Evolutionary conservation across 1,140 invertebrate genomes (phyloP), one percentile per base, ranked within the genome.

Genomic region (Lasioglossum albipes): DNA sequence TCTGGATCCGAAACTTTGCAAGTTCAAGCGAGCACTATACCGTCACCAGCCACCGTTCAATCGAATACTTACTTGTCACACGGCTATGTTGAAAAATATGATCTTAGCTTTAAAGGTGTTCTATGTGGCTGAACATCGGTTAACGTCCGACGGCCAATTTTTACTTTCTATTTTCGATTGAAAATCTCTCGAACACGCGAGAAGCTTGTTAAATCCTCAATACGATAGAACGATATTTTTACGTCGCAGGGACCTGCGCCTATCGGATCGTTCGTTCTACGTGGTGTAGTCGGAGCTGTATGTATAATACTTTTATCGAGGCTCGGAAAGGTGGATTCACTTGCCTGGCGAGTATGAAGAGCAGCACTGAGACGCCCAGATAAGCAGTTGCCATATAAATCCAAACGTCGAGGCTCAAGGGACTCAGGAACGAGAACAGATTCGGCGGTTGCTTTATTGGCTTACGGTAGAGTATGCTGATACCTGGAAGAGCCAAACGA

Each of bases 311-410:
- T 85, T 80, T 85, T 85, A 69, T 77, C 77, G 61, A 42, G 54
- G 22, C 22, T 78, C 54, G 54, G 84, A 54, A 82, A 77, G 74
- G 61, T 71, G 41, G 70, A 79, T 84, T 78, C 64, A 95, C 94
- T 91, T 95, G 97, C 97, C 98, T 97, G 74, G 97, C 98, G 52
- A 99, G 92, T 84, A 99, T 97, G 91, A 98, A 99, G 13, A 99
- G 95, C n/a, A 98, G 94, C 27, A 98, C 95, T 0, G 98, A 98
- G 6, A 99, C 98, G 10, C 97, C 97, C 65, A 99, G 94, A 91
- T 98, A 99, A 54, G 98, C 98, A 2, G 97, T 97, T 1, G 97
- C 97, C 96, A 98, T 98, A 93, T 98, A 98, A 86, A 99, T 97
- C 98, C 98, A 99, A 68, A 99, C 98, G 87, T 98, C 97, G 52